Base-by-base conservation (phyloP, 1,140 invertebrate genomes). In the Drosophila eugracilis region DNA sequence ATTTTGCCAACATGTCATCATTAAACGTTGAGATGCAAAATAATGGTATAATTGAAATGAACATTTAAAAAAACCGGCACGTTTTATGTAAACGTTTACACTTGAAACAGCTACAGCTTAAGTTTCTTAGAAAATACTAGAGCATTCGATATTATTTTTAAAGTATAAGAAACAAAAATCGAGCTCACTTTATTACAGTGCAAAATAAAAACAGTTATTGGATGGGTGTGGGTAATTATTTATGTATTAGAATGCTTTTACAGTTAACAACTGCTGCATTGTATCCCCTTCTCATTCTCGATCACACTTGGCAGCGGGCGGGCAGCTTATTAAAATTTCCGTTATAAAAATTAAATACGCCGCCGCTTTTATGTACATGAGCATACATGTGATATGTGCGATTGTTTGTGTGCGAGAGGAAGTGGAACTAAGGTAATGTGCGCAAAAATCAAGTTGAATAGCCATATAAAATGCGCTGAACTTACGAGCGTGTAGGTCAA, bases 401-500 rank as follows among this genome's bases (percentile, higher is more conserved):
- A 15, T 9, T 39, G 22, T 24, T n/a, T 30, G 32, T 52, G 21
- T 26, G 41, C 41, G 57, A 74, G 39, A 60, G 78, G 59, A 79
- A 78, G 59, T 66, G 24, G 48, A 36, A 72, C 32, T 30, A 78
- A 55, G 32, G 59, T 47, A 78, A 47, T 42, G 59, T 42, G 57
- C 47, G 65, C 47, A 59, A 63, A 75, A 80, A 50, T 58, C 9
- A 74, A 78, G 75, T 86, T 86, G 65, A 86, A 86, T 71, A 88
- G 75, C 78, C 83, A 81, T 72, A 59, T 70, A 47, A 75, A 75
- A 50, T 55, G 42, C 34, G 60, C 32, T 84, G 75, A 81, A 78
- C 71, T 78, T 65, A 65, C 30, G 30, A 45, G 70, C 66, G 71
- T 86, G 75, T 88, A 88, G 83, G 83, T 88, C 83, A 88, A 88